A percentile compares a stretch with the other conserved stretches of the same genome.
Evolutionary conservation across 2,113 vertebrate genomes (phyloP).

Genomic region (Ploceus nigricollis): DNA sequence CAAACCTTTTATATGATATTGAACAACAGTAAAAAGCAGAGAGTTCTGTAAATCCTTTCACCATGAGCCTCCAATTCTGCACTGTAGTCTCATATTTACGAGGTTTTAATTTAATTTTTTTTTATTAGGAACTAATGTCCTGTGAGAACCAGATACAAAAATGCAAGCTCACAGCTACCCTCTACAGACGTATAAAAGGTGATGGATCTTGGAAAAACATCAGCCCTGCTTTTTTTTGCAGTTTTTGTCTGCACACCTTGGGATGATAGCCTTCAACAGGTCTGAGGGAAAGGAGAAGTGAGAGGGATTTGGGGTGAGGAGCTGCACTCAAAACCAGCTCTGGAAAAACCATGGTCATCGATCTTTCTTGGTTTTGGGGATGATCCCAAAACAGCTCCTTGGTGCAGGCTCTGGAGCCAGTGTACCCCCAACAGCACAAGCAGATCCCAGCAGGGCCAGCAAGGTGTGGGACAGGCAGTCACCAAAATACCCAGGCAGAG

Average conservation of each 20-base stretch:
- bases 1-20: not conserved
- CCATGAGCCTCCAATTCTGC: not conserved
- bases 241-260: not conserved
- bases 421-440: fast-evolving
- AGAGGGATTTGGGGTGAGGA: not conserved
- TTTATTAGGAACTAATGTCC: not conserved
- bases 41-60: not conserved
- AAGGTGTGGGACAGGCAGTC: not conserved
- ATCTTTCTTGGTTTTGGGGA: not conserved
- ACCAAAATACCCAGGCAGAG: not conserved
- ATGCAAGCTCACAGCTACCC: not conserved
- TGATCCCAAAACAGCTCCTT: not conserved
- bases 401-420: not conserved
- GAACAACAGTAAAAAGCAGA: not conserved
- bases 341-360: fast-evolving
- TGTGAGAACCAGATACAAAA: not conserved
- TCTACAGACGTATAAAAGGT: not conserved
- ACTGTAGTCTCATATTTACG: not conserved
- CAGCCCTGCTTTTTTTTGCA: not conserved
- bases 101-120: not conserved
- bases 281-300: not conserved
- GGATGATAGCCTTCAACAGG: not conserved
- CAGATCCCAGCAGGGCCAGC: not conserved
- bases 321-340: not conserved
- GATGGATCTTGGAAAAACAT: not conserved